A percentile compares a stretch with the other conserved stretches of the same genome.
These are phyloP conservation scores for Leuciscus idus DNA, from an alignment of 2,113 vertebrate species.

Conservation along the genomic window DNA sequence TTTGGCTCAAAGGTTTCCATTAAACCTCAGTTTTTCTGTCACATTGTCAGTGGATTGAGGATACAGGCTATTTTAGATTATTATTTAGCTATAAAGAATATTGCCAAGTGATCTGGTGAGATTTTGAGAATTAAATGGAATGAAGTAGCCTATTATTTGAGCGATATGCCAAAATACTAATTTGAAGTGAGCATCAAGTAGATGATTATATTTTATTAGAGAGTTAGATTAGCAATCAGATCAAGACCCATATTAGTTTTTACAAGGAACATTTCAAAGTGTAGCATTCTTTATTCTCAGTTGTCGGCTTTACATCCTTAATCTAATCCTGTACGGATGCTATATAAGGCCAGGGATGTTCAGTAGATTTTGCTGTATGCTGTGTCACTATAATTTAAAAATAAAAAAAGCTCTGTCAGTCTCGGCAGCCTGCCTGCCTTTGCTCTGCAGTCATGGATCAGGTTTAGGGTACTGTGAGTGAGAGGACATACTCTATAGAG, in stretches of 20 bases:
- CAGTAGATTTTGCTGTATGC: conserved; percentile 51
- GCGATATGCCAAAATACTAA: background rate
- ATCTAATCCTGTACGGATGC: conserved; percentile 28
- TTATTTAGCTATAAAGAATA: background rate
- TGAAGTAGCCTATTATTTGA: background rate
- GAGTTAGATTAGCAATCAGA: background rate
- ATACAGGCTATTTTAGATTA: background rate
- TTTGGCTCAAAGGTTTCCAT: background rate
- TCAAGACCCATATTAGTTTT: background rate
- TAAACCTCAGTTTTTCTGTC: background rate
- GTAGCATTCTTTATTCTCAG: background rate
- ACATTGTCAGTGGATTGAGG: background rate
- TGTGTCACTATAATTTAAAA: conserved; percentile 59
- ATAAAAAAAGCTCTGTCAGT: conserved; percentile 46
- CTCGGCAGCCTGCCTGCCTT: conserved; percentile 11
- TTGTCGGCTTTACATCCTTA: conserved; percentile 27
- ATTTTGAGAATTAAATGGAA: background rate
- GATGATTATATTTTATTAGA: background rate
- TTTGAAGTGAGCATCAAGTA: background rate
- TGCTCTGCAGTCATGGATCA: conserved; percentile 17
- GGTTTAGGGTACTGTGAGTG: background rate
- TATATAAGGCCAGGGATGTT: conserved; percentile 59
- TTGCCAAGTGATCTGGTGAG: background rate
- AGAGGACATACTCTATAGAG: background rate
- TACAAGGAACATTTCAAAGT: background rate